phyloP scores from a whole-genome alignment of 2,888 invertebrate genomes.

The Hydrotaea diabolus region DNA sequence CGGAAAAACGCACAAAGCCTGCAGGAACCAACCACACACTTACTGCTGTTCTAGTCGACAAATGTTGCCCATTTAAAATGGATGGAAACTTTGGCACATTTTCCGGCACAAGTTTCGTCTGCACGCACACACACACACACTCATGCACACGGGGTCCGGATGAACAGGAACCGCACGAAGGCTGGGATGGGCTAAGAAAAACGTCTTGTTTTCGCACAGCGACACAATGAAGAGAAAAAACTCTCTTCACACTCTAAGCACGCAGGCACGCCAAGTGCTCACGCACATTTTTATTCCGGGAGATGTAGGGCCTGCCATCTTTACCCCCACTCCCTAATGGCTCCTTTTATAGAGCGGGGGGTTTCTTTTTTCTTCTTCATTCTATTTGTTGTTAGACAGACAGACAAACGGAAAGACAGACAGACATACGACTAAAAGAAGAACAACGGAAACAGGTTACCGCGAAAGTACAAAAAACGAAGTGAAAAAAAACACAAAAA shows the following conservation, averaged over 20 bases:
- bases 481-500: conserved; percentile 24
- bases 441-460: not conserved
- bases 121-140: not conserved
- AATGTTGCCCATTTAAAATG: conserved; percentile 67
- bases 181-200: not conserved
- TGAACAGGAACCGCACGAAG: too few species aligned
- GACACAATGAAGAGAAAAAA: not conserved
- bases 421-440: not conserved
- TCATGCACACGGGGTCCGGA: too few species aligned
- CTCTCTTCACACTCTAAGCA: conserved; percentile 2
- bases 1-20: not conserved
- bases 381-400: not conserved
- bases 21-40: conserved; percentile 29
- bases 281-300: conserved; percentile 5
- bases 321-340: not conserved
- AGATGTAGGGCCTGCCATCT: not conserved
- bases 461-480: not conserved
- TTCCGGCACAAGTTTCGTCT: conserved; percentile 2
- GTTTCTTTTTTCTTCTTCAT: not conserved
- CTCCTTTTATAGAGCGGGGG: not conserved
- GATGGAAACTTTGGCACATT: conserved; percentile 12
- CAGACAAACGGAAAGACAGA: conserved; percentile 2
- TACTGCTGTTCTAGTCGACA: conserved; percentile 64
- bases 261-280: not conserved
- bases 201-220: too few species aligned